phyloP scores from a whole-genome alignment of 2,888 invertebrate species.

The Chromoteleia sp. region DNA sequence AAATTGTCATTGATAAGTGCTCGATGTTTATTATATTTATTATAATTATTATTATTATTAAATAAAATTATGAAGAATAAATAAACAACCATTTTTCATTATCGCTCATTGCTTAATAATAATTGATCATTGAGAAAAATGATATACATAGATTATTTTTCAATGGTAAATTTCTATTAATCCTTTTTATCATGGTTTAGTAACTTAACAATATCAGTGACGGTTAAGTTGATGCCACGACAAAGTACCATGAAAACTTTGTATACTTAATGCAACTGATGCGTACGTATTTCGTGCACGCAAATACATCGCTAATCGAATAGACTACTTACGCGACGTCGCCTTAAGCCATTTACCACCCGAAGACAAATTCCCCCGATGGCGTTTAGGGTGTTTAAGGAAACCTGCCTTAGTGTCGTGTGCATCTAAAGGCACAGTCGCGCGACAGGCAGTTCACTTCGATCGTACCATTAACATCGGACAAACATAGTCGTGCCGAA shows the following conservation, averaged over 20 bases:
- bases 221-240: too few relatives aligned
- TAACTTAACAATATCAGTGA: too few relatives aligned
- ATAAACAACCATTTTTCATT: too few relatives aligned
- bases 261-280: constrained; percentile 7
- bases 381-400: constrained; percentile 54
- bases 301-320: constrained; percentile 62
- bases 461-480: constrained; percentile 32
- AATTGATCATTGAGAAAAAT: too few relatives aligned
- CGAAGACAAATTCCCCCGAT: constrained; percentile 57
- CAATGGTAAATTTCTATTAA: too few relatives aligned
- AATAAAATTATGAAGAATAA: too few relatives aligned
- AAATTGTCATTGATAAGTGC: too few relatives aligned
- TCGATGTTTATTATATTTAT: too few relatives aligned
- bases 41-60: too few relatives aligned
- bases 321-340: constrained; percentile 57
- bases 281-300: constrained; percentile 23
- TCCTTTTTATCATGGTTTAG: too few relatives aligned
- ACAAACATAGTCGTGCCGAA: constrained; percentile 24
- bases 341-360: constrained; percentile 60
- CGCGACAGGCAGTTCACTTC: constrained; percentile 16
- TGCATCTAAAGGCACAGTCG: constrained; percentile 25
- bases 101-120: too few relatives aligned
- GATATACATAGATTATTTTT: too few relatives aligned
- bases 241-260: neutral
- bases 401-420: constrained; percentile 29